Evolutionary conservation across 2,797 vertebrate species (phyloP).

Genomic region (Scolopax bukidnonensis): DNA sequence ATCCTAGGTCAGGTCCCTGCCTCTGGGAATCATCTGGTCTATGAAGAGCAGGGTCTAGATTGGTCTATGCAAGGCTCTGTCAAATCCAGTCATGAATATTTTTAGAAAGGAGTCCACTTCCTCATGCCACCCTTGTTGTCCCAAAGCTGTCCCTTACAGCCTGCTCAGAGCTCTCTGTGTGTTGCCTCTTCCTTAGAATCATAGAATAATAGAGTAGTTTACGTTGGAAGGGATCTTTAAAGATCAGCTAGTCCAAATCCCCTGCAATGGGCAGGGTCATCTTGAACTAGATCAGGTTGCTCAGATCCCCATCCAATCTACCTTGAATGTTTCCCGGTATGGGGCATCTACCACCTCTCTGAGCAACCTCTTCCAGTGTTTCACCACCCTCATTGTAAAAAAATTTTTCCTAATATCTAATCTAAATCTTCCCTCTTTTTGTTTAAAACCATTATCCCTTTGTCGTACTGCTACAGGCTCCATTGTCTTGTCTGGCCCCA

Average conservation of each 20-base stretch:
- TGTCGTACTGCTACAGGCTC: background rate
- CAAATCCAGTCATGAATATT: background rate
- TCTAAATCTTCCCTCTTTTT: background rate
- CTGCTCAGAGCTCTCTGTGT: background rate
- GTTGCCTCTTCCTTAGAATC: background rate
- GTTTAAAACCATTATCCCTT: background rate
- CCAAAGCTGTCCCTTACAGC: background rate
- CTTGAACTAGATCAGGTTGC: background rate
- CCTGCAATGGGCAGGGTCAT: background rate
- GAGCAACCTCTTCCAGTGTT: background rate
- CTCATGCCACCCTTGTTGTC: background rate
- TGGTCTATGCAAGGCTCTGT: background rate
- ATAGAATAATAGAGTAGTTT: background rate
- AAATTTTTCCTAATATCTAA: background rate
- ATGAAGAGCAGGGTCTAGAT: background rate
- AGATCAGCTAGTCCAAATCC: background rate
- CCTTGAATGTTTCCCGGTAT: background rate
- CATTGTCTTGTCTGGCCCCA: background rate
- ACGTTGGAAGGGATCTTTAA: background rate
- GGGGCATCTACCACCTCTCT: too few relatives aligned
- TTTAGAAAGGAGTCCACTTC: background rate
- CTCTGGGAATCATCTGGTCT: background rate
- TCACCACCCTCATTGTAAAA: background rate
- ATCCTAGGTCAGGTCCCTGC: background rate
- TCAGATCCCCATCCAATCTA: background rate